Evolutionary conservation across 2,113 vertebrate species (phyloP), one percentile per base, ranked within the genome.

Genomic region (Hypanus sabinus): DNA sequence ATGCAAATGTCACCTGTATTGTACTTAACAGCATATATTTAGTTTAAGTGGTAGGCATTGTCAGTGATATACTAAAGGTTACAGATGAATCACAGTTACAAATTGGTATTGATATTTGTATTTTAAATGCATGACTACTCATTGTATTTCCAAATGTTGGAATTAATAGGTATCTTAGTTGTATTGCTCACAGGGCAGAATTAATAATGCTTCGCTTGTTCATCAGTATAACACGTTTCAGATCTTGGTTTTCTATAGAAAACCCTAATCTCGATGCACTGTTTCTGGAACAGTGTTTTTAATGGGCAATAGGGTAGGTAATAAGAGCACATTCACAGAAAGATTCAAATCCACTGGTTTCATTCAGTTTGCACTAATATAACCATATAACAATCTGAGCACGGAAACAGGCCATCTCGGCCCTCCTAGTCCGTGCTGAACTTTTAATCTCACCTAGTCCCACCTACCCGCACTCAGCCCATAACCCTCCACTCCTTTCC

Each of bases 71-170:
- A 33, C 88, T 92, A 92, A 92, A 38, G 88, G 65, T 92, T 92
- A 92, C 88, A 92, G 88, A 92, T 92, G 88, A 92, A 8, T 92
- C 20, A 16, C 36, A 11, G 27, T 68, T 91, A 68, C 60, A 55
- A 10, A 68, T 38, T 91, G n/a, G n/a, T 36, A 6, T 33, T 70
- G 30, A 38, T 46, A 46, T 60, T 68, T 91, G 88, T 38, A 46
- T 92, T 68, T 92, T 38, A 70, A 71, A 70, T 92, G 88, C 88
- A 92, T 92, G 88, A n/a, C 88, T 92, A n/a, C 88, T 92, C n/a
- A 38, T 38, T 92, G 65, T 30, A 70, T n/a, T 92, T 70, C 62
- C 36, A 1, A 38, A 36, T 24, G 65, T 7, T 91, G 88, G 60
- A 91, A 68, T 91, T 91, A 70, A 70, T 36, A 68, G 30, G 33